phyloP scores from a whole-genome alignment of 2,797 vertebrate genomes.

The Neostethus bicornis region DNA sequence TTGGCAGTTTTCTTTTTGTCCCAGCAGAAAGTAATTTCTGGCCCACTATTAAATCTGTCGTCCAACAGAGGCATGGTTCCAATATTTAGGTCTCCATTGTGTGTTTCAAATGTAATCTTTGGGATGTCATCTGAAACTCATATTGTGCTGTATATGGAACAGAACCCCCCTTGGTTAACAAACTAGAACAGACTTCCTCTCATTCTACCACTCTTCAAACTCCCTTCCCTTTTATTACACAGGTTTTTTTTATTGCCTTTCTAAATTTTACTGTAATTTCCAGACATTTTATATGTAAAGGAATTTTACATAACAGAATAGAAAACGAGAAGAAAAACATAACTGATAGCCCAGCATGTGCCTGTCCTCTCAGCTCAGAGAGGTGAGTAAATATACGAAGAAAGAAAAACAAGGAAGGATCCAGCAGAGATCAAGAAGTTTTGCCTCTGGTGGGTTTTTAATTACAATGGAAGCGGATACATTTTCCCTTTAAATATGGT shows the following conservation, averaged over 20 bases:
- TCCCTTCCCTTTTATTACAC: conserved; percentile 17
- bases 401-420: conserved; percentile 57
- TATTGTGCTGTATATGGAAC: conserved; percentile 18
- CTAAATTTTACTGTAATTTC: conserved; percentile 61
- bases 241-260: conserved; percentile 54
- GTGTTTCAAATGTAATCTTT: conserved; percentile 22
- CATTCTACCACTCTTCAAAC: conserved; percentile 14
- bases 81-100: conserved; percentile 5
- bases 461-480: conserved; percentile 76
- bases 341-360: conserved; percentile 68
- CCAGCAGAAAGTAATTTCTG: conserved; percentile 51
- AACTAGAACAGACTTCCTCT: conserved; percentile 7
- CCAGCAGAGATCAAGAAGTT: conserved; percentile 75
- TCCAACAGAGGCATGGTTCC: conserved; percentile 31
- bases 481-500: conserved; percentile 74
- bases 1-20: conserved; percentile 39
- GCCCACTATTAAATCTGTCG: conserved; percentile 28
- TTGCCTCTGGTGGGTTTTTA: conserved; percentile 75
- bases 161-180: conserved; percentile 28
- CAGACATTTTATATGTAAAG: conserved; percentile 62
- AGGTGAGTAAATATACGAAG: conserved; percentile 67
- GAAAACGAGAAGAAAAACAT: conserved; percentile 64
- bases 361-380: conserved; percentile 63
- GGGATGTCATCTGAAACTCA: conserved; percentile 28
- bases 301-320: too few species aligned